Conservation (phyloP, 2,113 vertebrate genomes). For the Pluvianellus socialis region DNA sequence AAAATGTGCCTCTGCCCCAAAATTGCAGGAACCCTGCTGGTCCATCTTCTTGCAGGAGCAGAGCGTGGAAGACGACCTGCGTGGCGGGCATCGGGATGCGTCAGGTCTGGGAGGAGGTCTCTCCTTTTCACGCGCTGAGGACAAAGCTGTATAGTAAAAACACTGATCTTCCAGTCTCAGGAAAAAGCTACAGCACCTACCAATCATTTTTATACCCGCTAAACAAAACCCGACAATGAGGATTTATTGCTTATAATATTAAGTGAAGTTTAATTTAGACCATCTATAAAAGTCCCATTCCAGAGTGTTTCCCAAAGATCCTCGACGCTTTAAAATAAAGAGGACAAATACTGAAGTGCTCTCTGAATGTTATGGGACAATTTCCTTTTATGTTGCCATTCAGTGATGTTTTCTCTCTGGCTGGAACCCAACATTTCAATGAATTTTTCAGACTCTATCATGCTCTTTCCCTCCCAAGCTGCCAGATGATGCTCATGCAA, state of each 20-base stretch:
- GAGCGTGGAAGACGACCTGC: not conserved
- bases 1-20: not conserved
- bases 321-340: slow-evolving; percentile 46
- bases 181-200: slow-evolving; percentile 53
- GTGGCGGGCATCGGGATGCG: rapidly evolving
- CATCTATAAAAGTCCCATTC: slow-evolving; percentile 63
- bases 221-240: slow-evolving; percentile 64
- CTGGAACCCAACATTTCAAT: slow-evolving; percentile 41
- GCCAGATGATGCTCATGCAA: slow-evolving; percentile 14
- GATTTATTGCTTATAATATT: slow-evolving; percentile 63
- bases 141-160: not conserved
- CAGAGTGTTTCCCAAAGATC: slow-evolving; percentile 58
- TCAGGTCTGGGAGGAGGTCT: not conserved
- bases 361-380: slow-evolving; percentile 60
- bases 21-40: not conserved
- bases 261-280: slow-evolving; percentile 65
- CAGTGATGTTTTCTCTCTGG: slow-evolving; percentile 35
- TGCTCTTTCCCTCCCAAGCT: not conserved
- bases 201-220: slow-evolving; percentile 63
- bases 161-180: slow-evolving; percentile 34
- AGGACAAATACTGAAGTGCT: slow-evolving; percentile 64
- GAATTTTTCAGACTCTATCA: slow-evolving; percentile 57
- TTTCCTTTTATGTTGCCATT: slow-evolving; percentile 64
- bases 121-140: not conserved
- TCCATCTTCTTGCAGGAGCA: rapidly evolving